Percentiles rank a stretch among this genome's conserved stretches.
Conservation (phyloP, 1,140 invertebrate species). For the Bombus breviceps region DNA sequence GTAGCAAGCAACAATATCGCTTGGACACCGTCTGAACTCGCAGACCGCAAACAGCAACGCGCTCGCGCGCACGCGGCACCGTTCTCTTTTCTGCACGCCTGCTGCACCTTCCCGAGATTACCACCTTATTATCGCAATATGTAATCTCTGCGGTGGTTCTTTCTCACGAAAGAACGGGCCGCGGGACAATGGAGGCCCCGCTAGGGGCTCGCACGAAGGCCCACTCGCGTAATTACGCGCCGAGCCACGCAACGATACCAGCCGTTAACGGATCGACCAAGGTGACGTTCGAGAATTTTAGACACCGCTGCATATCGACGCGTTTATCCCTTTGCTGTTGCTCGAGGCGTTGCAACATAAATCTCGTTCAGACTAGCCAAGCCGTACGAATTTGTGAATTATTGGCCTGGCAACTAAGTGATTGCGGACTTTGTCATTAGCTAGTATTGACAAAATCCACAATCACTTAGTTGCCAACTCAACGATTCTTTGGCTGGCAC, state of each 20-base stretch:
- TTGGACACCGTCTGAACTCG: constrained; percentile 17
- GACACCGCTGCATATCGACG: background rate
- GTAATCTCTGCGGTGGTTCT: constrained; percentile 31
- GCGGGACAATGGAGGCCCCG: constrained; percentile 30
- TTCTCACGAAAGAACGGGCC: constrained; percentile 53
- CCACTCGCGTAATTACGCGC: constrained; percentile 3
- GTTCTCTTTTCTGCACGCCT: constrained; percentile 50
- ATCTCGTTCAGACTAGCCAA: too few species aligned
- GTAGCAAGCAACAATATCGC: background rate
- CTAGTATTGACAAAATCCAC: too few species aligned
- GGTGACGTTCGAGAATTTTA: background rate
- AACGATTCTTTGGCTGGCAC: too few species aligned
- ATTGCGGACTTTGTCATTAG: too few species aligned
- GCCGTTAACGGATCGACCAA: constrained; percentile 7
- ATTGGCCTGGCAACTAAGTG: too few species aligned
- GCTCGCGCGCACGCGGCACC: constrained; percentile 30
- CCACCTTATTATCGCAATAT: constrained; percentile 47
- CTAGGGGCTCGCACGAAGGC: constrained; percentile 32
- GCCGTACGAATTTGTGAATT: too few species aligned
- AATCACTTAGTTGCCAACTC: too few species aligned
- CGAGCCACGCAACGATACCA: background rate
- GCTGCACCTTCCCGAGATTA: constrained; percentile 42
- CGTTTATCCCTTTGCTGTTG: too few species aligned
- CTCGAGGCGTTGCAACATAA: too few species aligned
- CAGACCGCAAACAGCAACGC: constrained; percentile 41